Conservation (phyloP, 2,888 invertebrate genomes). For the Ecdyonurus torrentis region DNA sequence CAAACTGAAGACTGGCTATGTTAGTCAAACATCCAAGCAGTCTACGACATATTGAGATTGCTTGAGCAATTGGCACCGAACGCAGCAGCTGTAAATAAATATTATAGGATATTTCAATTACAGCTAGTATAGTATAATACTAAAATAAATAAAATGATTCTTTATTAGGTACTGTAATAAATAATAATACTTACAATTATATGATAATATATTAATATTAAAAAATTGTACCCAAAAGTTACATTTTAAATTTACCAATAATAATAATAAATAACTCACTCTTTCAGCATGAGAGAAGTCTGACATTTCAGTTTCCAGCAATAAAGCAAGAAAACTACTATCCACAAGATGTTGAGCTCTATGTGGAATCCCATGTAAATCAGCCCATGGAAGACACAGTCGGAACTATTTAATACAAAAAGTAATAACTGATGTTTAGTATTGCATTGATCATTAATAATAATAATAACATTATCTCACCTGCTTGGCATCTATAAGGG, state of each 20-base stretch:
- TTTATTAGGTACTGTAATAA: no score
- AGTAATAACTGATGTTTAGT: slow-evolving; percentile 20
- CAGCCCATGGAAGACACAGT: slow-evolving; percentile 49
- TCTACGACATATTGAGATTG: slow-evolving; percentile 42
- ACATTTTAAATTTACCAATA: no score
- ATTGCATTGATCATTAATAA: slow-evolving; percentile 3
- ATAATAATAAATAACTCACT: slow-evolving; percentile 15
- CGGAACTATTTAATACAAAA: slow-evolving; percentile 44
- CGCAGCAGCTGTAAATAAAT: slow-evolving; percentile 33
- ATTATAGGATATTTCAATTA: no score
- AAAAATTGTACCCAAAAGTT: no score
- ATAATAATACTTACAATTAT: no score
- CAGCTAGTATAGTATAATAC: no score
- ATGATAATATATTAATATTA: no score
- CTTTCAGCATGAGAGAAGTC: slow-evolving; percentile 22
- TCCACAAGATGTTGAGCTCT: slow-evolving; percentile 26
- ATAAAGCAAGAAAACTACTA: slow-evolving; percentile 34
- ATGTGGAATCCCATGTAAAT: slow-evolving; percentile 10
- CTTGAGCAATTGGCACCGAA: slow-evolving; percentile 38
- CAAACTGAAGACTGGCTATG: slow-evolving; percentile 42
- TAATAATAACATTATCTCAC: slow-evolving; percentile 19
- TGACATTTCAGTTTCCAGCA: slow-evolving; percentile 33
- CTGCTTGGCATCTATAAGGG: slow-evolving; percentile 37
- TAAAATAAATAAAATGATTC: no score
- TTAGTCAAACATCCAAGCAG: slow-evolving; percentile 45